Evolutionary conservation across 92 coral and sea anemone genomes (phyloP).

Genomic region (Zoanthus sansibaricus): DNA sequence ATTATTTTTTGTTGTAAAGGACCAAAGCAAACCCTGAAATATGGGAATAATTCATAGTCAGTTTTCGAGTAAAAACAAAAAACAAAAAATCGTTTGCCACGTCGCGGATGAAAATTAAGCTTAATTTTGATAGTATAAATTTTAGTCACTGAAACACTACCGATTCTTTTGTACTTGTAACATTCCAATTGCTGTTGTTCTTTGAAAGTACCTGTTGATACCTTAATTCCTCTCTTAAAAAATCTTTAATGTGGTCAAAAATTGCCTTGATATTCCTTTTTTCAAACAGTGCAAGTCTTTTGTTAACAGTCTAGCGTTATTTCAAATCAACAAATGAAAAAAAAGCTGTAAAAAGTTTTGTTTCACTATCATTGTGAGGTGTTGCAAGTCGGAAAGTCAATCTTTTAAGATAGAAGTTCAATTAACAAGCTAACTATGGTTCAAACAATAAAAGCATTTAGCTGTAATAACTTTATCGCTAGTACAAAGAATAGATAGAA

Average conservation of each 20-base stretch:
- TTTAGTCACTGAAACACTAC: background rate
- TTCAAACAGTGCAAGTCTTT: slow-evolving; percentile 2
- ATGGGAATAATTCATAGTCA: background rate
- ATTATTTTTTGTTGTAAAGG: slow-evolving; percentile 10
- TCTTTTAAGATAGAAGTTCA: slow-evolving; percentile 9
- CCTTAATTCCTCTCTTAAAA: slow-evolving; percentile 1
- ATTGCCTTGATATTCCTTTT: background rate
- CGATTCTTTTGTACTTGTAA: background rate
- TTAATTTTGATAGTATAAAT: background rate
- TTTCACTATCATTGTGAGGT: slow-evolving; percentile 2
- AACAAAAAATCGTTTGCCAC: background rate
- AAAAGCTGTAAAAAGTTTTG: background rate
- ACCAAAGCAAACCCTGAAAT: background rate
- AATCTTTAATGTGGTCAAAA: background rate
- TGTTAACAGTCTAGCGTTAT: background rate
- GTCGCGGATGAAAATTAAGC: background rate
- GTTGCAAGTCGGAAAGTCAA: background rate
- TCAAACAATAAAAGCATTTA: background rate
- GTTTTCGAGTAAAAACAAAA: background rate
- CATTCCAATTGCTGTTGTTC: background rate
- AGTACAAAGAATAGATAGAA: too few species aligned
- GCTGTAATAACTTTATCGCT: background rate
- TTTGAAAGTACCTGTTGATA: background rate
- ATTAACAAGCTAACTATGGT: slow-evolving; percentile 1
- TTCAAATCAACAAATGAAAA: background rate